Evolutionary conservation across 2,888 invertebrate species (phyloP).

Genomic region (Cremastinae sp.): DNA sequence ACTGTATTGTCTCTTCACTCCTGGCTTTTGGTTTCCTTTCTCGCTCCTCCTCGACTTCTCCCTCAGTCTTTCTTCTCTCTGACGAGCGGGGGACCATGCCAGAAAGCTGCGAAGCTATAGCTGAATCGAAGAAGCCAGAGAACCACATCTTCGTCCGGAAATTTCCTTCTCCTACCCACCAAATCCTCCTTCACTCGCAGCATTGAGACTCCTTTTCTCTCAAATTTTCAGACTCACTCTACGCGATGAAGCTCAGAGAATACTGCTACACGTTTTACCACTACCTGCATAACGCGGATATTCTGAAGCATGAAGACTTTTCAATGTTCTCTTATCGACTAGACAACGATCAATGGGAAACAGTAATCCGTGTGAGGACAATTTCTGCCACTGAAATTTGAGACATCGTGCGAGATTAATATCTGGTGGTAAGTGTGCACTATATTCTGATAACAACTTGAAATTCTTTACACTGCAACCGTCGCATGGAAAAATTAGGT

Average conservation of each 20-base stretch:
- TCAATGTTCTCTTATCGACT: constrained; percentile 17
- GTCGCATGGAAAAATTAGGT: too few species aligned
- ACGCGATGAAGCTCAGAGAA: background rate
- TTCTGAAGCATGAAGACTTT: constrained; percentile 2
- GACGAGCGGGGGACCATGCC: constrained; percentile 36
- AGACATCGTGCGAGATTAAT: background rate
- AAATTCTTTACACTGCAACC: background rate
- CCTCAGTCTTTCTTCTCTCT: constrained; percentile 65
- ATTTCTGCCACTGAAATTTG: constrained; percentile 1
- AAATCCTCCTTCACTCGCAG: constrained; percentile 37
- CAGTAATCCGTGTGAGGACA: background rate
- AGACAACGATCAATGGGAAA: constrained; percentile 11
- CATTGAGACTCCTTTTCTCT: constrained; percentile 49
- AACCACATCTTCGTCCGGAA: constrained; percentile 58
- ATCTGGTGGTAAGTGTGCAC: background rate
- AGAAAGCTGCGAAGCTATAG: constrained; percentile 44
- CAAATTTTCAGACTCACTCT: constrained; percentile 34
- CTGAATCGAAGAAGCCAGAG: constrained; percentile 41
- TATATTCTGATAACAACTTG: background rate
- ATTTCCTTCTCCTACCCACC: constrained; percentile 35
- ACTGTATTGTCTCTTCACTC: constrained; percentile 75
- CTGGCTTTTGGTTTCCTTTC: constrained; percentile 16
- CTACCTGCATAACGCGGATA: constrained; percentile 4
- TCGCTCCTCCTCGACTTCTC: constrained; percentile 62
- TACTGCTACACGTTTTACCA: constrained; percentile 18